Percentiles rank a stretch among this genome's conserved stretches.
phyloP scores from a whole-genome alignment of 2,888 invertebrate genomes.

The Limnephilus marmoratus region DNA sequence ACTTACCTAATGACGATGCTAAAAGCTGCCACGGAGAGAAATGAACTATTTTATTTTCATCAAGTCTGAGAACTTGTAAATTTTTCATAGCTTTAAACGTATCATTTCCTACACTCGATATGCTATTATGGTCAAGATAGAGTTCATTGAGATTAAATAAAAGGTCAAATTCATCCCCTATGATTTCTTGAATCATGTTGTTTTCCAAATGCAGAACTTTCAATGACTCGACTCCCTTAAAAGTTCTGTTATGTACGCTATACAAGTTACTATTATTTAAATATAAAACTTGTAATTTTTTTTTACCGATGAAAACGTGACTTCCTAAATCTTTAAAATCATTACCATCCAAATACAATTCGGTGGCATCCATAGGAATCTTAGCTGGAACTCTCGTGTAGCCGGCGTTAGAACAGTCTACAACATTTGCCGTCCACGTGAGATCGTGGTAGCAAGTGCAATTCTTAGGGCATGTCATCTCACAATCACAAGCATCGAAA shows the following conservation, averaged over 20 bases:
- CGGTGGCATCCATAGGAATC: conserved; percentile 93
- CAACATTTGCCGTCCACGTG: conserved; percentile 90
- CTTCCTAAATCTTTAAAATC: conserved; percentile 86
- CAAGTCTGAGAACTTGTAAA: conserved; percentile 84
- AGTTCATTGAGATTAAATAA: conserved; percentile 85
- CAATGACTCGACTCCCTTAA: conserved; percentile 86
- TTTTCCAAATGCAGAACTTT: conserved; percentile 87
- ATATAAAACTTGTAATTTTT: conserved; percentile 86
- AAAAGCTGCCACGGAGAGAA: conserved; percentile 85
- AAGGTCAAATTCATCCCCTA: conserved; percentile 88
- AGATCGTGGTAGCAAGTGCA: conserved; percentile 92
- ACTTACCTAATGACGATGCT: conserved; percentile 79
- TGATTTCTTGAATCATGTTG: conserved; percentile 84
- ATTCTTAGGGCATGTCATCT: conserved; percentile 91
- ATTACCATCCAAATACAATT: conserved; percentile 91
- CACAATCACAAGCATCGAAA: conserved; percentile 93
- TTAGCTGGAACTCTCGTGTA: conserved; percentile 85
- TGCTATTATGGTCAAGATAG: conserved; percentile 88
- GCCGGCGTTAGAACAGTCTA: conserved; percentile 87
- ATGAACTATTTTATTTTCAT: conserved; percentile 86
- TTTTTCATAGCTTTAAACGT: conserved; percentile 87
- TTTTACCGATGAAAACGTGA: conserved; percentile 91
- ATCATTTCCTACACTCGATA: conserved; percentile 84
- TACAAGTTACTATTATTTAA: conserved; percentile 87
- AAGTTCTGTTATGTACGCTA: conserved; percentile 87